Evolutionary conservation across 2,797 vertebrate species (phyloP), one percentile per base, ranked within the genome.

Genomic region (Thaleichthys pacificus): DNA sequence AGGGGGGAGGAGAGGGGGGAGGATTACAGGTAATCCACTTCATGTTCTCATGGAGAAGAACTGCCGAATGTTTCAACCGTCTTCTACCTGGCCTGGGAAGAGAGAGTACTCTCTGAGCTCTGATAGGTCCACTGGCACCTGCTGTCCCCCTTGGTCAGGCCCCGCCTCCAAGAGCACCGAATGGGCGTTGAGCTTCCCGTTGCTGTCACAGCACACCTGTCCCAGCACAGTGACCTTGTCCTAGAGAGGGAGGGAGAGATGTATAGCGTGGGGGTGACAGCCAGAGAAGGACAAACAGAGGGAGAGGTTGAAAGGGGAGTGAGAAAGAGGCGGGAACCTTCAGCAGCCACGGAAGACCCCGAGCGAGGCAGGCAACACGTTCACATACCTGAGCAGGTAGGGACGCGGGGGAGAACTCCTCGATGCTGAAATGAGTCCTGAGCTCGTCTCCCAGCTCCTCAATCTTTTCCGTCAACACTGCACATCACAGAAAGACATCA

Each of bases 71-170:
- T 35, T 21, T 5, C n/a, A 5, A n/a, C 5, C 0, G 47, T 74
- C 12, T 35, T 87, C 89, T 76, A 98, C 97, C 95, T 98, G 97
- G n/a, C 97, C 97, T 0, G 97, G 97, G 83, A 99, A 98, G 6
- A 99, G 89, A 0, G 97, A 98, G 77, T 94, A 98, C 66, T 98
- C 95, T 47, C 79, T 87, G 0, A 99, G 93, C 70, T 97, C 95
- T 0, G 95, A 95, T 0, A 99, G 82, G 73, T 97, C 95, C 5
- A 98, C 90, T 0, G 95, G 93, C n/a, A 98, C 84, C 32, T 90
- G 93, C 57, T 90, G 93, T 2, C 91, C 90, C 0, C 97, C 96
- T 38, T 95, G 93, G 3, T 96, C 95, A 17, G 87, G 91, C 68
- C 97, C 95, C 0, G 96, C 95, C 83, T 96, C 94, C 49, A 99